Percentiles rank a stretch among this genome's conserved stretches.
Conservation (phyloP, 2,113 vertebrate genomes). For the Chaetorhynchus papuensis region DNA sequence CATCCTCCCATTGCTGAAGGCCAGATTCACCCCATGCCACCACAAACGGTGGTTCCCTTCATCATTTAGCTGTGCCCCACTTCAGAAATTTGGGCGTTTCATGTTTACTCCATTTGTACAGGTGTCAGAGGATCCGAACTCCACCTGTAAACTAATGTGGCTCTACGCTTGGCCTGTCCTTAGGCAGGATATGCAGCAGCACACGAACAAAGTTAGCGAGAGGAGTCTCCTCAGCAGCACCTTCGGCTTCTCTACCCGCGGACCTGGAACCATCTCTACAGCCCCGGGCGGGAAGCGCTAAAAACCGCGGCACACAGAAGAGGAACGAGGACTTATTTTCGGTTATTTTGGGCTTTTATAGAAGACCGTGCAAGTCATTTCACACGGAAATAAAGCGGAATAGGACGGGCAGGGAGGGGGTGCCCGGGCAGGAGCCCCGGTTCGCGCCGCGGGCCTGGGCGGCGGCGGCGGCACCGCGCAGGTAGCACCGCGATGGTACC, state of each 20-base stretch:
- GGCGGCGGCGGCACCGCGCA: neutral
- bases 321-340: neutral
- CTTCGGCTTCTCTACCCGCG: neutral
- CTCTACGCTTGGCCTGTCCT: neutral
- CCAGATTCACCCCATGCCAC: neutral
- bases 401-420: neutral
- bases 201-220: neutral
- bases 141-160: accelerated
- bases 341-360: neutral
- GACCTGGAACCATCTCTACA: neutral
- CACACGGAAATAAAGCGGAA: neutral
- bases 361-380: neutral
- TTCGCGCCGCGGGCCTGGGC: neutral
- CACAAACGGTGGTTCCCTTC: neutral
- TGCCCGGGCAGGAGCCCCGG: neutral
- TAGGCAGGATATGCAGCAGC: neutral
- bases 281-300: neutral
- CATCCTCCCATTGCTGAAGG: neutral
- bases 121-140: neutral
- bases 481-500: neutral
- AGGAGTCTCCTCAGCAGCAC: neutral
- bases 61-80: accelerated
- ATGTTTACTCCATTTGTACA: accelerated
- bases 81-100: neutral
- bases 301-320: neutral